These are phyloP conservation scores for Ceratina japonica DNA, from an alignment of 1,140 invertebrate species.

Conservation along the genomic window DNA sequence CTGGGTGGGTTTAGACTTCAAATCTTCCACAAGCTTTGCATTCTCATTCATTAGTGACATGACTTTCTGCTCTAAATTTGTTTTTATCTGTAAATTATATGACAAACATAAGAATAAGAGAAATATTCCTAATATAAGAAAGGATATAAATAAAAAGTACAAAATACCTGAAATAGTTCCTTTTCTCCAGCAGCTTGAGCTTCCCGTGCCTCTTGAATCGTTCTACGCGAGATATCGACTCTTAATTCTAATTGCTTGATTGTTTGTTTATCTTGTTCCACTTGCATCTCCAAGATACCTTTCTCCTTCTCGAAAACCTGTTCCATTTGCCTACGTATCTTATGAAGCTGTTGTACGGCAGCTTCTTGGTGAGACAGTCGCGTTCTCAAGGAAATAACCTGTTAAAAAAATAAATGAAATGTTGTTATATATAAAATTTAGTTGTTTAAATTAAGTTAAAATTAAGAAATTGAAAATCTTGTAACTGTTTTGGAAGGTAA, in stretches of 20 bases:
- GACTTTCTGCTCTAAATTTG: conserved; percentile 71
- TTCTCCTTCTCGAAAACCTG: conserved; percentile 77
- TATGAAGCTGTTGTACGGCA: conserved; percentile 73
- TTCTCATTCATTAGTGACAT: conserved; percentile 65
- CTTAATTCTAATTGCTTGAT: conserved; percentile 75
- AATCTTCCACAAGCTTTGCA: conserved; percentile 60
- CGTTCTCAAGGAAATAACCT: conserved; percentile 72
- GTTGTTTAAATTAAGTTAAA: not conserved
- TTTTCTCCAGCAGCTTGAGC: conserved; percentile 63
- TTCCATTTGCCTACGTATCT: conserved; percentile 75
- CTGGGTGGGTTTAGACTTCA: conserved; percentile 38
- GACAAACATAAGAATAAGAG: not conserved
- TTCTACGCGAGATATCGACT: conserved; percentile 70
- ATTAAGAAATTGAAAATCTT: not conserved
- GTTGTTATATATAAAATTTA: too few relatives aligned
- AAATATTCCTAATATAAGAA: not conserved
- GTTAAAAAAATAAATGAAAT: not conserved
- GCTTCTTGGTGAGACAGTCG: conserved; percentile 75
- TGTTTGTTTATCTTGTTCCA: conserved; percentile 72
- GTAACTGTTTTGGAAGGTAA: too few relatives aligned
- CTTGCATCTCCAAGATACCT: conserved; percentile 69
- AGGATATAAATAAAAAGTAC: not conserved
- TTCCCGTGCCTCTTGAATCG: conserved; percentile 69
- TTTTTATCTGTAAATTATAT: conserved; percentile 59
- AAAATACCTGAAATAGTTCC: conserved; percentile 67